A percentile compares a stretch with the other conserved stretches of the same genome.
phyloP scores from a whole-genome alignment of 2,888 invertebrate species.

The Stenodema calcarata region DNA sequence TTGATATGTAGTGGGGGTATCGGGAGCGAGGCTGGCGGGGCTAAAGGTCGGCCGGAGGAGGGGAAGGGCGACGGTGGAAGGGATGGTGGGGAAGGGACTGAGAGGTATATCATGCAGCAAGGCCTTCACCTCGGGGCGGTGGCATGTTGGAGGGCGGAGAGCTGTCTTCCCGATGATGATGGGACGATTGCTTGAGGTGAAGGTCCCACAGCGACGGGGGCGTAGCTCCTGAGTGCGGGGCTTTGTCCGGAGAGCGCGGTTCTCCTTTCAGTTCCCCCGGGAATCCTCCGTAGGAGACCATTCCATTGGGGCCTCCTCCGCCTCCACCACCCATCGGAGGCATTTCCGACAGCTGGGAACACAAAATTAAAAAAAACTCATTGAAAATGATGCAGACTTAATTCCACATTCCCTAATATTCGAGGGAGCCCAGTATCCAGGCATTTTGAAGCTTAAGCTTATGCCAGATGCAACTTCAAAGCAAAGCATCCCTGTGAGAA shows the following conservation, averaged over 20 bases:
- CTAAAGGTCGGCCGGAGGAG: constrained; percentile 8
- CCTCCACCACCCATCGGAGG: constrained; percentile 65
- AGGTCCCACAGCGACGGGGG: constrained; percentile 64
- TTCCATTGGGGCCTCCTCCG: constrained; percentile 67
- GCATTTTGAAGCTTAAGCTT: too few species aligned
- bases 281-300: constrained; percentile 67
- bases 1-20: constrained; percentile 38
- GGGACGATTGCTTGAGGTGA: constrained; percentile 61
- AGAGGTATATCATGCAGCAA: constrained; percentile 69
- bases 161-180: constrained; percentile 58
- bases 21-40: neutral
- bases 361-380: neutral
- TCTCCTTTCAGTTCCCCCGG: constrained; percentile 63
- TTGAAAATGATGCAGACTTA: too few species aligned
- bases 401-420: too few species aligned
- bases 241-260: constrained; percentile 56
- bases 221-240: constrained; percentile 50
- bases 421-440: too few species aligned
- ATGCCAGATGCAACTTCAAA: too few species aligned
- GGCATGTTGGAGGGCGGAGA: constrained; percentile 62
- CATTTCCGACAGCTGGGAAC: constrained; percentile 76
- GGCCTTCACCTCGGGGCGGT: constrained; percentile 71
- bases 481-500: too few species aligned
- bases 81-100: constrained; percentile 33
- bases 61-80: constrained; percentile 18